Evolutionary conservation across 2,113 vertebrate species (phyloP), one percentile per base, ranked within the genome.

Genomic region (Chrysochloris asiatica): DNA sequence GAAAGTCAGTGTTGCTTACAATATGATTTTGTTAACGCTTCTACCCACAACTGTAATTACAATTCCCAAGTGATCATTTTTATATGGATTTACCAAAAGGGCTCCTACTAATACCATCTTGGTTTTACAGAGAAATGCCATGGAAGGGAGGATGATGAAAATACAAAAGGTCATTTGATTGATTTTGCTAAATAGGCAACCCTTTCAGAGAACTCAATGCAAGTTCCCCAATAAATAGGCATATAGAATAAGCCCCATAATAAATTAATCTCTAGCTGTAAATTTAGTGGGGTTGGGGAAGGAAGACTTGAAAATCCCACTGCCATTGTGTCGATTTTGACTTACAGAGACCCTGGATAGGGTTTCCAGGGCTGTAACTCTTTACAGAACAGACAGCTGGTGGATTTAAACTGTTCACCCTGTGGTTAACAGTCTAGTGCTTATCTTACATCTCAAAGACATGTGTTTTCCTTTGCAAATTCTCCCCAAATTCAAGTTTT

Each of bases 1-100:
- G 67, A 50, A 87, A 91, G 36, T 92, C 73, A 88, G 8, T 78
- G 88, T 93, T n/a, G n/a, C n/a, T 50, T 61, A n/a, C 22, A 63
- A 78, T 43, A 52, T 19, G 30, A 12, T 84, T 89, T 86, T 77
- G 43, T 80, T 81, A 90, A 87, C 22, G 78, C 2, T 19, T 79
- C 13, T 8, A 48, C 1, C 10, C 69, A 82, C 24, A 56, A 56
- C 50, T 0, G 8, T 43, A 73, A 90, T 33, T 84, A 92, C 4
- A 56, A 2, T 69, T 30, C 9, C 12, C n/a, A 84, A 82, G 61
- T 59, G 26, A 52, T 63, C 19, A 75, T 16, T 82, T 89, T 50
- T 78, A 80, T 0, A 5, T 54, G 33, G 26, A 67, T 56, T 13
- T 90, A 85, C 26, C 36, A 69, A 48, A 67, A 87, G 10, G 28